Evolutionary conservation across 2,888 invertebrate species (phyloP), one percentile per base, ranked within the genome.

Genomic region (Willowsia nigromaculata): DNA sequence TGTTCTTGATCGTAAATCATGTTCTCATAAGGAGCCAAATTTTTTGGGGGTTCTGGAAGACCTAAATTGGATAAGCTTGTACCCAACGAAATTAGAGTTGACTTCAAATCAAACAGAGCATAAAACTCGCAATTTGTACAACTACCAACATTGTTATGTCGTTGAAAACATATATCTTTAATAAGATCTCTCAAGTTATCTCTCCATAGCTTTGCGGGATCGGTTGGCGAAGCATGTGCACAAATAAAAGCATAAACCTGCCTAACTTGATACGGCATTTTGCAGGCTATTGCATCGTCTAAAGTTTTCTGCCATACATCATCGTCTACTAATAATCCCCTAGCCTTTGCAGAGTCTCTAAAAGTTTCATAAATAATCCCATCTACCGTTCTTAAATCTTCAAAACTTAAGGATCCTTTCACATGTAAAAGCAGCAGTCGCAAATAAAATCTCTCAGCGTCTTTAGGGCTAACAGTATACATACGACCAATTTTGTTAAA

Each of bases 131-230:
- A 25, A 0, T 59, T 0, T 1, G 25, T 7, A 4, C 56, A 59
- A 1, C 13, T 18, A 0, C 33, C n/a, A 68, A 0, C n/a, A 1
- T 30, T 33, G 1, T 33, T 18, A 2, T 84, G 68, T n/a, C 37
- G 33, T 18, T 37, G 33, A 33, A n/a, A n/a, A 18, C 68, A 68
- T 92, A 94, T 3, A 94, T 94, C 92, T 71, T 90, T 92, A 11
- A 40, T 74, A 33, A 89, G 18, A 92, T 40, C 9, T 40, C 62
- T 11, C 33, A 90, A 37, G 85, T 90, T 93, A 50, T 91, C 43
- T 91, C 30, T 83, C 93, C 93, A 93, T 6, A 93, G 74, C 7
- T 91, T 62, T 65, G 89, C 22, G 1, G 93, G 92, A 89, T 93
- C 74, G 1, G 84, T 27, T 1, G 93, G 91, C 43, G 92, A 85